Conservation (phyloP, 2,888 invertebrate species). For the Sipha maydis region DNA sequence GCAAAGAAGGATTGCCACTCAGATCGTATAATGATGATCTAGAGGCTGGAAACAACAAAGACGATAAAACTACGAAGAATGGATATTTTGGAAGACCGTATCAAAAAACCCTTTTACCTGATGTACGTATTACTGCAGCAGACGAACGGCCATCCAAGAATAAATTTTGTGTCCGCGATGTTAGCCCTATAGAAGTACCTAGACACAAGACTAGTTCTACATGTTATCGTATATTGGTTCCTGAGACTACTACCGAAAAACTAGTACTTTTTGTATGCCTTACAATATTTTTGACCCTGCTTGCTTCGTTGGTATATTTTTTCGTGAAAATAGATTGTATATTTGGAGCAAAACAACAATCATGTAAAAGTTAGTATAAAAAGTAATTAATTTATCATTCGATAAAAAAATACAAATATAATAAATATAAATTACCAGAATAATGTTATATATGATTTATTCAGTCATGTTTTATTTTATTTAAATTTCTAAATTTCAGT, state of each 20-base stretch:
- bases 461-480: too few relatives aligned
- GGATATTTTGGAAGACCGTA: slow-evolving; percentile 42
- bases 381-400: neutral
- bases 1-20: slow-evolving; percentile 35
- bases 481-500: too few relatives aligned
- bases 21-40: slow-evolving; percentile 15
- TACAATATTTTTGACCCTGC: slow-evolving; percentile 17
- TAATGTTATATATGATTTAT: too few relatives aligned
- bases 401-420: too few relatives aligned
- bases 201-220: slow-evolving; percentile 1
- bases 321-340: slow-evolving; percentile 42
- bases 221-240: slow-evolving; percentile 50
- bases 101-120: slow-evolving; percentile 42
- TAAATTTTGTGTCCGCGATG: slow-evolving; percentile 34
- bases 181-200: slow-evolving; percentile 38
- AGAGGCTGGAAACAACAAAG: slow-evolving; percentile 19
- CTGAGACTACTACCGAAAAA: slow-evolving; percentile 39
- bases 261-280: slow-evolving; percentile 38
- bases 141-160: slow-evolving; percentile 41
- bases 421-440: too few relatives aligned
- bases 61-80: slow-evolving; percentile 15
- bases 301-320: slow-evolving; percentile 34
- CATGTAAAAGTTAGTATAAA: slow-evolving; percentile 46
- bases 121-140: slow-evolving; percentile 25
- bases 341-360: slow-evolving; percentile 33